Evolutionary conservation across 1,140 invertebrate species (phyloP), one percentile per base, ranked within the genome.

Genomic region (Panagrolaimus sp.): DNA sequence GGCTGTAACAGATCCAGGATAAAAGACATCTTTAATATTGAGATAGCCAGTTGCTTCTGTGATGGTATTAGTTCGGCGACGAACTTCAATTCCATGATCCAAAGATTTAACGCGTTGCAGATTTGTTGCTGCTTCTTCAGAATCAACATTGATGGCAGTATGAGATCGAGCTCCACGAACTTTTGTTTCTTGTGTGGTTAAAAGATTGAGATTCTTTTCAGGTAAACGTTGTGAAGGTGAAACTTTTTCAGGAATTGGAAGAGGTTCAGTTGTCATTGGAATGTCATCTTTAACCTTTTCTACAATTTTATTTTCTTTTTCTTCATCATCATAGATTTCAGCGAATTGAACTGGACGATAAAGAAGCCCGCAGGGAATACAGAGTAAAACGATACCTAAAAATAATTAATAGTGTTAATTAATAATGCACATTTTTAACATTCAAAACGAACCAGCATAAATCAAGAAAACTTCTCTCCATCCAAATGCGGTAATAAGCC

Each of bases 11-110:
- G 89, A 91, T 67, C 91, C 90, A 77, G 90, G 89, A 82, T 93
- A 93, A 74, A 95, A 89, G 1, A 93, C 89, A 83, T 96, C 92
- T 55, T 90, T 90, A 26, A 91, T 86, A 78, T 90, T 88, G 87
- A 93, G 88, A n/a, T 91, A 88, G 24, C 90, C 89, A 72, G 79
- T 78, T 74, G 82, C 68, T 87, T 86, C 1, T 88, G 89, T 73
- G 89, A 89, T 66, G 88, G 89, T 12, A 88, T 75, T 9, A 89
- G 88, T 44, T 89, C 83, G 75, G 87, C 86, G 28, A 75, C 67
- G n/a, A 67, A 62, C 75, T 62, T 68, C 67, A 28, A 70, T 72
- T 76, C 72, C 58, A 78, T 81, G 71, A 79, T 71, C 76, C n/a
- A 83, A 45, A 1, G 80, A 78, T 47, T 71, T 67, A 48, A 71